Base-by-base conservation (phyloP, 1,140 invertebrate genomes). In the Magallana angulata region DNA sequence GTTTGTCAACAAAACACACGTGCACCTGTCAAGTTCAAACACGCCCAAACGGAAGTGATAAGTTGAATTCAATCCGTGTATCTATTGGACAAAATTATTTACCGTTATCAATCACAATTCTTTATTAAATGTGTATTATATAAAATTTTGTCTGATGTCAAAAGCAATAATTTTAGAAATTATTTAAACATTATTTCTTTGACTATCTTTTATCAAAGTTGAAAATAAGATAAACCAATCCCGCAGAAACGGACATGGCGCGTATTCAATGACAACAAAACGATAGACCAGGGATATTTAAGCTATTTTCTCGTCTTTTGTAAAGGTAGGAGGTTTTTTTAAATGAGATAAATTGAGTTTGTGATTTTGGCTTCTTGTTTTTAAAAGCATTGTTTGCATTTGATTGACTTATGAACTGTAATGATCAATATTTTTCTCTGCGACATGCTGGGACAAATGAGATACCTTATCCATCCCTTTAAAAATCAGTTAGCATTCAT, bases 241-340 rank as follows among this genome's bases (percentile, higher is more conserved):
- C 68, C 85, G 88, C 85, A 87, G 88, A 82, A 85, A 89, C 62
- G 60, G 59, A 56, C 62, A 89, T 89, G 88, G 88, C 88, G 88
- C 81, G 88, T 87, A 85, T 87, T 86, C 88, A 89, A 89, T 89
- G 88, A 89, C 88, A 89, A 89, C 88, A 89, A 84, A 60, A 16
- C 68, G 68, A 30, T 24, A 76, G 68, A 30, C 24, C 9, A 57
- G 48, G 48, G 57, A 16, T 56, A 18, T 57, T 82, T 82, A 14
- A 57, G 48, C 48, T 82, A 14, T 57, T 76, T 76, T 30, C 68
- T 76, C 68, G 1, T 76, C 36, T 2, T 30, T 76, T 7, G 36
- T 30, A 30, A 76, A 76, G 68, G 68, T 76, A 76, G 36, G 18
- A 30, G 18, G 5, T 9, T 36, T 76, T 48, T 76, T 30, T 76